phyloP scores from a whole-genome alignment of 2,797 vertebrate species.

The Poecile montanus region DNA sequence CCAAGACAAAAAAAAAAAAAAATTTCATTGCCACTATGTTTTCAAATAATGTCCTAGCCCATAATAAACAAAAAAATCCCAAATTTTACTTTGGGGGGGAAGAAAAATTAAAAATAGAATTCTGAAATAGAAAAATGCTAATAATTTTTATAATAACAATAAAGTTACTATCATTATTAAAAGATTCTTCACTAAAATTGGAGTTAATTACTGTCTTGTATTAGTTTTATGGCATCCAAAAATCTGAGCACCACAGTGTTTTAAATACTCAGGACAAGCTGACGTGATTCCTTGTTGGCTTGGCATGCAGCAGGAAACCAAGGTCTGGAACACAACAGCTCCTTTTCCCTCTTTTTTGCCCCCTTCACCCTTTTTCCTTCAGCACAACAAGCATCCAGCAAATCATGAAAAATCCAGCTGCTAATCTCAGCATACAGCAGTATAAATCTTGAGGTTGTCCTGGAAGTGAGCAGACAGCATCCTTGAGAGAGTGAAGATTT shows the following conservation, averaged over 20 bases:
- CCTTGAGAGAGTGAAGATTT: neutral
- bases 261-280: neutral
- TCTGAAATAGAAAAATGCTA: neutral
- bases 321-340: neutral
- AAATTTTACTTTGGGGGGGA: rapidly evolving
- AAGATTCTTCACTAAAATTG: neutral
- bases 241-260: neutral
- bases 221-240: neutral
- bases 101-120: neutral
- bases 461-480: neutral
- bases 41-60: neutral
- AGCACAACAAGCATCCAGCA: neutral
- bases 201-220: neutral
- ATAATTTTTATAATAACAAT: neutral
- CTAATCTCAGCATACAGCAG: neutral
- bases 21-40: rapidly evolving
- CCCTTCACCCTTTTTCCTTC: neutral
- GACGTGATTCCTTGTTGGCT: neutral
- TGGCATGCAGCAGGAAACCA: neutral
- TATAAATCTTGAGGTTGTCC: neutral
- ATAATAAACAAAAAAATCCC: neutral
- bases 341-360: neutral
- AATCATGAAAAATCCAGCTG: neutral
- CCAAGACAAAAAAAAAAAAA: neutral
- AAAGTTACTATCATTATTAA: neutral